A percentile compares a stretch with the other conserved stretches of the same genome.
Conservation (phyloP, 2,113 vertebrate species). For the Mirza zaza region DNA sequence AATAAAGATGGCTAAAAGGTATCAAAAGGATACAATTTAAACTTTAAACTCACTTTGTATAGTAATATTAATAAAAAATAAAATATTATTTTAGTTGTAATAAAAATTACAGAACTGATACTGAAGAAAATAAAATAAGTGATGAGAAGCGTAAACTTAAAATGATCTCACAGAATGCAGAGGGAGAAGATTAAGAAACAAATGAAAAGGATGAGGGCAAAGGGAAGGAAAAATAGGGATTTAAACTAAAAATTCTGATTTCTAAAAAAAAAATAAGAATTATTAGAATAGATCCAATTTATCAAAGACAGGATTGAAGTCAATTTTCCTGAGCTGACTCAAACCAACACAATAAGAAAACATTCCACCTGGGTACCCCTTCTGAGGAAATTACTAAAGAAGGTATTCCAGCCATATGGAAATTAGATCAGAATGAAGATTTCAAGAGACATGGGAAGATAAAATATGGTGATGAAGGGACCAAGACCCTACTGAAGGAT, state of each 20-base stretch:
- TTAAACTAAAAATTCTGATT: not conserved
- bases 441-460: not conserved
- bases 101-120: not conserved
- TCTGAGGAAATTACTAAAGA: not conserved
- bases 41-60: not conserved
- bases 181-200: not conserved
- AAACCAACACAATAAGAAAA: not conserved
- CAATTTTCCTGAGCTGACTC: not conserved
- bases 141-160: not conserved
- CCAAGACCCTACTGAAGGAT: not conserved
- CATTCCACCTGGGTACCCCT: not conserved
- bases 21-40: not conserved
- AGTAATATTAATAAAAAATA: not conserved
- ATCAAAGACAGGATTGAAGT: not conserved
- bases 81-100: not conserved
- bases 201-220: not conserved
- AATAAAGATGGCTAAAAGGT: not conserved
- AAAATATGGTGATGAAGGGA: not conserved
- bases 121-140: not conserved
- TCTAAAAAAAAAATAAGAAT: not conserved
- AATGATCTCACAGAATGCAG: not conserved
- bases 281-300: not conserved
- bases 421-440: not conserved
- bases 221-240: not conserved
- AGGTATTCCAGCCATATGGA: not conserved